Percentiles rank a stretch among this genome's conserved stretches.
These are phyloP conservation scores for Chiloscyllium punctatum DNA, from an alignment of 2,797 vertebrate genomes.

Conservation along the genomic window DNA sequence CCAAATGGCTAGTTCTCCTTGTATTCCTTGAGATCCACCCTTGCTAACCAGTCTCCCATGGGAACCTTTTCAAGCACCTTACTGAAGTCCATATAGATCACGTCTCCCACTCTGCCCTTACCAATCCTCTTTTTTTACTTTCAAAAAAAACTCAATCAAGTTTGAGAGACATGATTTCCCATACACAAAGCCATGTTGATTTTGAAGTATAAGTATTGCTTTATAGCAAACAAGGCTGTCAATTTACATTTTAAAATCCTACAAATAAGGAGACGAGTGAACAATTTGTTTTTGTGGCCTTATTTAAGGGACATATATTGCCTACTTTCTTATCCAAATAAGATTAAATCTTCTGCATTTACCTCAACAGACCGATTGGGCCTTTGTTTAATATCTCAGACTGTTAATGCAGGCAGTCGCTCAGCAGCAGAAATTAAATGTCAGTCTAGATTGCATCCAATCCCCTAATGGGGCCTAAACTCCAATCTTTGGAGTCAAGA, in stretches of 20 bases:
- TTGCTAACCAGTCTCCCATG: no score
- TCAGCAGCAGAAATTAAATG: background rate
- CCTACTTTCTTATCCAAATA: background rate
- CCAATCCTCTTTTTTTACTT: no score
- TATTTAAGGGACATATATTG: background rate
- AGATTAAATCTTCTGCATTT: background rate
- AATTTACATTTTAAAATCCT: background rate
- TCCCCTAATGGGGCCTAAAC: background rate
- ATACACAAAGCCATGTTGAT: background rate
- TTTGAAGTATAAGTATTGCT: background rate
- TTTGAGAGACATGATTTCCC: no score
- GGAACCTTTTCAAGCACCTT: no score
- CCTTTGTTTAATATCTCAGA: background rate
- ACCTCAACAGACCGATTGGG: background rate
- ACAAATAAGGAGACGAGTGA: background rate
- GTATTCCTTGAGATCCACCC: no score
- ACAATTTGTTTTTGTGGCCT: background rate
- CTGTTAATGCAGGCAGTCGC: background rate
- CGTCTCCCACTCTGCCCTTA: no score
- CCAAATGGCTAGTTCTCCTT: no score
- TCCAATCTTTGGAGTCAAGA: background rate
- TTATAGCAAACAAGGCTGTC: background rate
- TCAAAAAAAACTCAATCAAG: no score
- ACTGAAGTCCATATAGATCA: no score
- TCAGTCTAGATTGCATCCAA: background rate